A percentile compares a stretch with the other conserved stretches of the same genome.
phyloP scores from a whole-genome alignment of 2,113 vertebrate genomes.

The Xyliphius kryptos region DNA sequence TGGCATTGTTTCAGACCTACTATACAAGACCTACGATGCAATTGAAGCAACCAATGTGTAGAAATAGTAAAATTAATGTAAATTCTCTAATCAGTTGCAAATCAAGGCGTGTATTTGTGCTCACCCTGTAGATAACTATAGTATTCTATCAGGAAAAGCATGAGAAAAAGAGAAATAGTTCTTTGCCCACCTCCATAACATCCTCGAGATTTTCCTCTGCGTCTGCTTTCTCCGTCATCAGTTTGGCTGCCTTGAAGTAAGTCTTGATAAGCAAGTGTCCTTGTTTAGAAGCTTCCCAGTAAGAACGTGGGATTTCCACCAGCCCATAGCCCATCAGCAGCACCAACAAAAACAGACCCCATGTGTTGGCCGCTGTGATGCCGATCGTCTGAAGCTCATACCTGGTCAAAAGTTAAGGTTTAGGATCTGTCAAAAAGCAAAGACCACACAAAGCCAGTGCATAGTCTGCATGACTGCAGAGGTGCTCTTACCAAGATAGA shows the following conservation, averaged over 20 bases:
- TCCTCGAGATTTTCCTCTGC: conserved; percentile 95
- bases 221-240: conserved; percentile 96
- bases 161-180: no score
- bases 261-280: conserved; percentile 90
- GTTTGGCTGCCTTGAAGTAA: conserved; percentile 92
- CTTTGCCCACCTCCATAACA: conserved; percentile 85
- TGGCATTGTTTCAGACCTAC: no score
- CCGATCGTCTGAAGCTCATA: conserved; percentile 92
- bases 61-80: no score
- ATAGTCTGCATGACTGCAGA: no score
- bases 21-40: no score
- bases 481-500: conserved; percentile 79
- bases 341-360: conserved; percentile 94
- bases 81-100: no score
- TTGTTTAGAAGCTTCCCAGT: conserved; percentile 88
- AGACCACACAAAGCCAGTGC: no score
- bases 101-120: no score
- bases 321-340: conserved; percentile 88
- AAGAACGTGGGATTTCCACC: conserved; percentile 92
- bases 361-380: conserved; percentile 95
- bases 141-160: no score
- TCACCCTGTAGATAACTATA: no score
- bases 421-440: no score
- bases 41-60: no score
- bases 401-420: conserved; percentile 70